These are phyloP conservation scores for Schrankia costaestrigalis DNA, from an alignment of 2,888 invertebrate species.

Conservation along the genomic window DNA sequence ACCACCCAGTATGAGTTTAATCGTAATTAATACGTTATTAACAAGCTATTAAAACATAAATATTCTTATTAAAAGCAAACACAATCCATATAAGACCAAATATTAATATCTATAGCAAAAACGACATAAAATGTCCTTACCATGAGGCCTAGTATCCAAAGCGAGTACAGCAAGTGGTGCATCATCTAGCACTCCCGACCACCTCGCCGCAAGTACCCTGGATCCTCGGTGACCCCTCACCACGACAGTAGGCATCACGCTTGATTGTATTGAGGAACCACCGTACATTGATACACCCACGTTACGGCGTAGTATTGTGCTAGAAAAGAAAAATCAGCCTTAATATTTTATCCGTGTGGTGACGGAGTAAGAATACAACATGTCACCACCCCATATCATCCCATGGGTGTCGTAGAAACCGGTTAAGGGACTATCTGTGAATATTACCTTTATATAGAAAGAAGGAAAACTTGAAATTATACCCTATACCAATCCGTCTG, in stretches of 20 bases:
- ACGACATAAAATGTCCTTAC: constrained; percentile 32
- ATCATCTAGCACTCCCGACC: constrained; percentile 73
- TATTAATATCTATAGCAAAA: too few relatives aligned
- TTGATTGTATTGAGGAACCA: constrained; percentile 49
- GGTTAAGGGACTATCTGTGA: too few relatives aligned
- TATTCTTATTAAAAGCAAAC: too few relatives aligned
- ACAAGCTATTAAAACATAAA: too few relatives aligned
- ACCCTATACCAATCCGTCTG: too few relatives aligned
- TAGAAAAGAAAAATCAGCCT: not conserved
- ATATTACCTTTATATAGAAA: too few relatives aligned
- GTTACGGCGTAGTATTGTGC: constrained; percentile 59
- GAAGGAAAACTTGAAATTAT: too few relatives aligned
- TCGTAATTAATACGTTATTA: too few relatives aligned
- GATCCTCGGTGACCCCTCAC: constrained; percentile 69
- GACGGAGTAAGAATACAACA: not conserved
- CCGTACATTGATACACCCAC: constrained; percentile 76
- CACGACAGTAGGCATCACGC: constrained; percentile 65
- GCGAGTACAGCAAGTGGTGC: constrained; percentile 69
- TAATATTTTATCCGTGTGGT: not conserved
- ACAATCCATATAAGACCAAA: too few relatives aligned
- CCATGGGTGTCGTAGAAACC: not conserved
- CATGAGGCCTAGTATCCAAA: constrained; percentile 66
- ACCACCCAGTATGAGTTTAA: too few relatives aligned
- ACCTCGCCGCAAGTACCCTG: constrained; percentile 68
- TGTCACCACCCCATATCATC: not conserved